Base-by-base conservation (phyloP, 2,888 invertebrate genomes). In the Dasypolia templi region DNA sequence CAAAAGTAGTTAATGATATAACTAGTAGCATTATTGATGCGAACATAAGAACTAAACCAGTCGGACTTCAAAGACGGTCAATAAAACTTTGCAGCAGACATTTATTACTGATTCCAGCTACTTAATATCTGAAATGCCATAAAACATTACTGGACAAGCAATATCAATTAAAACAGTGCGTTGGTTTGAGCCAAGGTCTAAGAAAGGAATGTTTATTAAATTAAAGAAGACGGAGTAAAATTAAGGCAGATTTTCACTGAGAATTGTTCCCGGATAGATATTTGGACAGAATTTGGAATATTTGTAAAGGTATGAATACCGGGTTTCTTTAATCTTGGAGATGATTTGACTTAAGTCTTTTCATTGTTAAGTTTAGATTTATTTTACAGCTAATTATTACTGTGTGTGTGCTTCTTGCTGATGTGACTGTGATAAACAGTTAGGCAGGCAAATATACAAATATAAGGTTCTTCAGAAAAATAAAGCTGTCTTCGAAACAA, bases 1-100 rank as follows among this genome's bases (percentile, higher is more conserved):
- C 56, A 51, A 58, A 74, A 65, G 35, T 39, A 72, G 69, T 42
- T 65, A 71, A 58, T 62, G 46, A 69, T 63, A 77, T 76, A 66
- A 77, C 77, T 72, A 69, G 79, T 76, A 82, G 80, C 75, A 55
- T 59, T 79, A 82, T 83, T 71, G 72, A 79, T 64, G 71, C 68
- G 39, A 79, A 77, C 75, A 77, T 72, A 69, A 59, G 64, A 55
- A 80, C 58, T 72, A 61, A 82, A 81, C 59, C 55, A 75, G 70
- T 73, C 62, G 55, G 17, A 55, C 68, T 72, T 78, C 78, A 76
- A 81, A 86, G 65, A 84, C 74, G 66, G 65, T 67, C 79, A 77
- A 84, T 87, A 85, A 89, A 87, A 88, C 76, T 83, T 80, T 75
- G 75, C 69, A 82, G 35, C 55, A 75, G 77, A 86, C 85, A 77